phyloP scores from a whole-genome alignment of 2,113 vertebrate genomes.

The Atractosteus spatula region DNA sequence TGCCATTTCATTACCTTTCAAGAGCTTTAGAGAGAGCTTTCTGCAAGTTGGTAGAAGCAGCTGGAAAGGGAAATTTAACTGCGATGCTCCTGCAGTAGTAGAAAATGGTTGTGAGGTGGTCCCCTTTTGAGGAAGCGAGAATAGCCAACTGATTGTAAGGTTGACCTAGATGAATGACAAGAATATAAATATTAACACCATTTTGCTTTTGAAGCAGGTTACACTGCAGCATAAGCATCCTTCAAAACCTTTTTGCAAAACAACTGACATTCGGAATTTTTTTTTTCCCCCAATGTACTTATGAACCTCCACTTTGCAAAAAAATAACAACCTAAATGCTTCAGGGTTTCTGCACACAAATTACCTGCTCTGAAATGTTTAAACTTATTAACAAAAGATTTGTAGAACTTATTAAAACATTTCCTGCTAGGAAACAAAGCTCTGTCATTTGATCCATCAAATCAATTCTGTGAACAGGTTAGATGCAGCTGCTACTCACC shows the following conservation, averaged over 20 bases:
- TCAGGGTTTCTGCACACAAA: too few relatives aligned
- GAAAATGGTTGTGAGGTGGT: slow-evolving; percentile 98
- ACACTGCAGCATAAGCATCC: background rate
- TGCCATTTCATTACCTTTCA: slow-evolving; percentile 75
- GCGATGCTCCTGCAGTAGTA: slow-evolving; percentile 99
- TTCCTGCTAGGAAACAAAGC: too few relatives aligned
- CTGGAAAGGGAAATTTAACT: slow-evolving; percentile 98
- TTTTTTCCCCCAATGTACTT: background rate
- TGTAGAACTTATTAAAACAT: too few relatives aligned
- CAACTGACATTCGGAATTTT: background rate
- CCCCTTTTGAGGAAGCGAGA: slow-evolving; percentile 96
- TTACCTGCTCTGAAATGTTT: too few relatives aligned
- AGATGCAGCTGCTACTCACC: slow-evolving; percentile 68
- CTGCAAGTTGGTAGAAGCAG: slow-evolving; percentile 96
- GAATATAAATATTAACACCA: background rate
- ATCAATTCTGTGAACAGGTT: background rate
- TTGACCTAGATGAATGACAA: slow-evolving; percentile 74
- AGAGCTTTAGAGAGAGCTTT: slow-evolving; percentile 99
- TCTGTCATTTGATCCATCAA: too few relatives aligned
- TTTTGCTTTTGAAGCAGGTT: background rate
- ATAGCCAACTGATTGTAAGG: slow-evolving; percentile 99
- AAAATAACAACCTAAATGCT: slow-evolving; percentile 1
- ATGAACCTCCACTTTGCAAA: background rate
- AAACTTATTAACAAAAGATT: too few relatives aligned
- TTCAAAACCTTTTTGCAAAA: background rate